Conservation (phyloP, 1,140 invertebrate genomes). For the Dinoponera quadriceps region DNA sequence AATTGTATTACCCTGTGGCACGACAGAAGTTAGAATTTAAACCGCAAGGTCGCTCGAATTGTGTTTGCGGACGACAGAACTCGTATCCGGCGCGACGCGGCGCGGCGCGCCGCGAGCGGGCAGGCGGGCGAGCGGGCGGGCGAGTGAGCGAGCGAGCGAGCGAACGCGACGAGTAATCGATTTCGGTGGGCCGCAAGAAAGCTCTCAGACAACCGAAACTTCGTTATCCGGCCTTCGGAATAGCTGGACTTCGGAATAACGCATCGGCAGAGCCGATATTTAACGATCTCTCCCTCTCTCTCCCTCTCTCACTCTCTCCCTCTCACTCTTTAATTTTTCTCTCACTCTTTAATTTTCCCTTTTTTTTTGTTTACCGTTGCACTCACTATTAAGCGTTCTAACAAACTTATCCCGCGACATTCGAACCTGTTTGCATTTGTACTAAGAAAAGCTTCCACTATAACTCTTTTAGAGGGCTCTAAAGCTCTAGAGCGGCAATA, state of each 20-base stretch:
- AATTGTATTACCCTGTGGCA: conserved; percentile 68
- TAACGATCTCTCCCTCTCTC: neutral
- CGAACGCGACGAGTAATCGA: conserved; percentile 57
- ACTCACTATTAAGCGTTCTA: too few species aligned
- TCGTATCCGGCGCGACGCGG: neutral
- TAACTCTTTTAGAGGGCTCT: too few species aligned
- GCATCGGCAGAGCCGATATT: too few species aligned
- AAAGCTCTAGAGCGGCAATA: too few species aligned
- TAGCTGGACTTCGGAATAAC: neutral
- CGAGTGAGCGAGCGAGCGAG: neutral
- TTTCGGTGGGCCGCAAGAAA: conserved; percentile 56
- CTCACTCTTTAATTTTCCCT: too few species aligned
- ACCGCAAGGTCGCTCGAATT: conserved; percentile 73
- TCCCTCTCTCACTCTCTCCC: neutral
- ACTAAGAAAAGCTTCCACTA: too few species aligned
- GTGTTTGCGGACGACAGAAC: conserved; percentile 66
- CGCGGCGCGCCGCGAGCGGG: neutral
- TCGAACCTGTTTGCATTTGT: too few species aligned
- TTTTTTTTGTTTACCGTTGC: too few species aligned
- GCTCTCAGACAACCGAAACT: conserved; percentile 65
- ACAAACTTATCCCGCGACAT: too few species aligned
- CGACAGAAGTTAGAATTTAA: conserved; percentile 72
- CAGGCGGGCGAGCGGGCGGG: neutral
- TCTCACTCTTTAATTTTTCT: neutral
- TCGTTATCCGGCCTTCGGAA: conserved; percentile 58